Evolutionary conservation across 2,888 invertebrate genomes (phyloP).

Genomic region (Synanthedon andrenaeformis): DNA sequence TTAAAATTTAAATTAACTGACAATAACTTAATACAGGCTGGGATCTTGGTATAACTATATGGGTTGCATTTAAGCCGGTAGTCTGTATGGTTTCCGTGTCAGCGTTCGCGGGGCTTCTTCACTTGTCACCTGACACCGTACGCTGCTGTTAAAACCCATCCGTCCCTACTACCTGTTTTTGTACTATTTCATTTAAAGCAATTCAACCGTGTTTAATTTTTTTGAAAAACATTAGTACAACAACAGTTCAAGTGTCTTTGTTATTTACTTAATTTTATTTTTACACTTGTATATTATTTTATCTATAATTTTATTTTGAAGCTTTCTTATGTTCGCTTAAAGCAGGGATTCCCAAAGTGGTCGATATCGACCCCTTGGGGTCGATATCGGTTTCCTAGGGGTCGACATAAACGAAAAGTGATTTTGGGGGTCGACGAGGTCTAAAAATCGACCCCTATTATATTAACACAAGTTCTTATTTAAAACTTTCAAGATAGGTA

Average conservation of each 20-base stretch:
- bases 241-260: no score
- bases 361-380: no score
- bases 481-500: no score
- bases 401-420: no score
- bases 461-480: no score
- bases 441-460: no score
- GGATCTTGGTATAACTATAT: constrained; percentile 20
- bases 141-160: constrained; percentile 4
- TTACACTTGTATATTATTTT: no score
- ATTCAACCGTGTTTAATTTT: background rate
- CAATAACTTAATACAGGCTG: background rate
- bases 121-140: constrained; percentile 24
- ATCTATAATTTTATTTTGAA: background rate
- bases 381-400: no score
- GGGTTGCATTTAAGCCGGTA: constrained; percentile 35
- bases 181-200: background rate
- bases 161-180: constrained; percentile 5
- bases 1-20: no score
- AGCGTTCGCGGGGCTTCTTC: constrained; percentile 25
- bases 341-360: no score
- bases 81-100: constrained; percentile 45
- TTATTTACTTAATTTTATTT: no score
- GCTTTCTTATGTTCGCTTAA: constrained; percentile 1
- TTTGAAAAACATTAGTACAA: background rate
- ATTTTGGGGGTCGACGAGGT: no score